These are phyloP conservation scores for Lasioglossum pauxillum DNA, from an alignment of 2,888 invertebrate species.

Conservation along the genomic window DNA sequence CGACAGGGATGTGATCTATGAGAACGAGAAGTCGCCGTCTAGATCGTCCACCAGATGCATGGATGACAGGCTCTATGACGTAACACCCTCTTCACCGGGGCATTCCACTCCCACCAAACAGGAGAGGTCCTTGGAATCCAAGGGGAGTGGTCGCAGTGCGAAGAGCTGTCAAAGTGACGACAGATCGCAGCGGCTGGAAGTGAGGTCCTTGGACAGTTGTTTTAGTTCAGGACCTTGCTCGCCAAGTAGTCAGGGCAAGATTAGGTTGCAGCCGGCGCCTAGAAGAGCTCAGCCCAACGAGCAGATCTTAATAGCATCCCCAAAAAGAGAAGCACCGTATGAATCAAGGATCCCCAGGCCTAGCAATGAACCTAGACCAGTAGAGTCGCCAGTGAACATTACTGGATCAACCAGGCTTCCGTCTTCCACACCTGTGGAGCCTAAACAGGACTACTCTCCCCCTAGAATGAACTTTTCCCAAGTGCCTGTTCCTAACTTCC, in stretches of 20 bases:
- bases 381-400: conserved; percentile 78
- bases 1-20: conserved; percentile 72
- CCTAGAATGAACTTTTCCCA: neutral
- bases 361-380: conserved; percentile 57
- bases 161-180: conserved; percentile 22
- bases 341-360: conserved; percentile 65
- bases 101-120: conserved; percentile 25
- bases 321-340: conserved; percentile 77
- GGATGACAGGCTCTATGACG: conserved; percentile 76
- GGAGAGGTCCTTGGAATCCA: conserved; percentile 6
- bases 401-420: conserved; percentile 30
- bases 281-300: conserved; percentile 78
- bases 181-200: neutral
- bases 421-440: conserved; percentile 7
- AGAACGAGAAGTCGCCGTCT: conserved; percentile 50
- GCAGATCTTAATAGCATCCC: conserved; percentile 81
- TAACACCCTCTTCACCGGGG: conserved; percentile 65
- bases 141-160: neutral
- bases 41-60: conserved; percentile 46
- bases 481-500: neutral
- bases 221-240: conserved; percentile 6
- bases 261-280: conserved; percentile 17
- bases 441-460: neutral
- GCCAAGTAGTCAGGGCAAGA: conserved; percentile 23
- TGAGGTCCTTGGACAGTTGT: neutral